phyloP scores from a whole-genome alignment of 2,888 invertebrate species.

The Arctia plantaginis region DNA sequence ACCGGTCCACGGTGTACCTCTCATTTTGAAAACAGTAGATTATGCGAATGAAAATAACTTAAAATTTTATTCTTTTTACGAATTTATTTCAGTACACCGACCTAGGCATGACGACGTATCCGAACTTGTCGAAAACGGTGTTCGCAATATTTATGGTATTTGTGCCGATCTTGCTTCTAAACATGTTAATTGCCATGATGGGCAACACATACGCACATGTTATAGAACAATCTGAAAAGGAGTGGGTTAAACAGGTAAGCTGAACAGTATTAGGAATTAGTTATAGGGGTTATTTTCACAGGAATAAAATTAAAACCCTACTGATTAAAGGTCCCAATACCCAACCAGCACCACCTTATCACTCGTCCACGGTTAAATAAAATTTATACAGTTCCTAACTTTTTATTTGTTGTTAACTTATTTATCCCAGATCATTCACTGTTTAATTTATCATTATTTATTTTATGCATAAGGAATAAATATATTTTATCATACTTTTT shows the following conservation, averaged over 20 bases:
- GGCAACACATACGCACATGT: conserved; percentile 99
- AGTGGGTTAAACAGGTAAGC: conserved; percentile 96
- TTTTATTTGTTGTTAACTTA: too few species aligned
- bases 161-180: conserved; percentile 97
- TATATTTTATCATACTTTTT: too few species aligned
- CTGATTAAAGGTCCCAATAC: too few species aligned
- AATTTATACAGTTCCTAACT: too few species aligned
- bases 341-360: too few species aligned
- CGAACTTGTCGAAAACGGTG: conserved; percentile 97
- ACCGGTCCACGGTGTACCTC: too few species aligned
- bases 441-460: too few species aligned
- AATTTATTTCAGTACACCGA: conserved; percentile 93
- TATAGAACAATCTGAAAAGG: conserved; percentile 99
- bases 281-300: neutral
- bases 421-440: too few species aligned
- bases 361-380: too few species aligned
- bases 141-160: conserved; percentile 99
- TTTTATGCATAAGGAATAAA: too few species aligned
- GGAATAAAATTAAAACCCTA: neutral
- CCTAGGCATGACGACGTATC: conserved; percentile 95
- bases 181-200: conserved; percentile 99
- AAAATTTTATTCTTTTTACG: neutral
- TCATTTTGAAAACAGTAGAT: neutral
- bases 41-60: neutral
- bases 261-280: neutral